Evolutionary conservation across 2,113 vertebrate species (phyloP).

Genomic region (Irena cyanogastra): DNA sequence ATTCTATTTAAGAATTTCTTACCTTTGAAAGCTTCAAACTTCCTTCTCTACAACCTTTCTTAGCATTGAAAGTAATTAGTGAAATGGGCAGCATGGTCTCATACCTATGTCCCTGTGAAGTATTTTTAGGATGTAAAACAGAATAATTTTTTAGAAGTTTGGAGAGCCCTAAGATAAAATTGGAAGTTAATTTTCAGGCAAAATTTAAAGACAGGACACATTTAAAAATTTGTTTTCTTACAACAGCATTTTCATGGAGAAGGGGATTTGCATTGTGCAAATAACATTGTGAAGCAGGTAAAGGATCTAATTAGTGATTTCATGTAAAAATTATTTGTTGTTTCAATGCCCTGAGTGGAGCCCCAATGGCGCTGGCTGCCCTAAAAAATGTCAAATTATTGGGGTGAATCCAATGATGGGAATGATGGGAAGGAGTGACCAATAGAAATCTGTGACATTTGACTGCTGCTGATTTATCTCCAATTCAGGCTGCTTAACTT

Average conservation of each 20-base stretch:
- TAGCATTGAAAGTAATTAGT: neutral
- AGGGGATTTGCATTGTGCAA: neutral
- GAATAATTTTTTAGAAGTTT: neutral
- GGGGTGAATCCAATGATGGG: no score
- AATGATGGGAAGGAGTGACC: conserved; percentile 14
- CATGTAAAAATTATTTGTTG: neutral
- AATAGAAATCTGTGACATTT: conserved; percentile 27
- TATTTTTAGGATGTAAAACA: neutral
- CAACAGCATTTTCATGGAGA: neutral
- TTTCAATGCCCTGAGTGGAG: neutral
- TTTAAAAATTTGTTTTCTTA: neutral
- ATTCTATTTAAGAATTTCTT: neutral
- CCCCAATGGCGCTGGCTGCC: neutral
- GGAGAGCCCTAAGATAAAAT: neutral
- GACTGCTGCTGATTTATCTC: conserved; percentile 30
- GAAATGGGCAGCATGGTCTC: accelerated
- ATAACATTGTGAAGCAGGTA: neutral
- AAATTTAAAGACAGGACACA: neutral
- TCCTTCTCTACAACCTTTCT: neutral
- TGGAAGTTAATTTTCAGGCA: neutral
- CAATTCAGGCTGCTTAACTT: conserved; percentile 43
- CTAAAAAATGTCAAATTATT: conserved; percentile 14
- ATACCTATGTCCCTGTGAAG: neutral
- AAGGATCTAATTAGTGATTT: neutral
- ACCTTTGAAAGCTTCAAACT: neutral